A percentile compares a stretch with the other conserved stretches of the same genome.
Evolutionary conservation across 2,113 vertebrate species (phyloP).

Genomic region (Sander vitreus): DNA sequence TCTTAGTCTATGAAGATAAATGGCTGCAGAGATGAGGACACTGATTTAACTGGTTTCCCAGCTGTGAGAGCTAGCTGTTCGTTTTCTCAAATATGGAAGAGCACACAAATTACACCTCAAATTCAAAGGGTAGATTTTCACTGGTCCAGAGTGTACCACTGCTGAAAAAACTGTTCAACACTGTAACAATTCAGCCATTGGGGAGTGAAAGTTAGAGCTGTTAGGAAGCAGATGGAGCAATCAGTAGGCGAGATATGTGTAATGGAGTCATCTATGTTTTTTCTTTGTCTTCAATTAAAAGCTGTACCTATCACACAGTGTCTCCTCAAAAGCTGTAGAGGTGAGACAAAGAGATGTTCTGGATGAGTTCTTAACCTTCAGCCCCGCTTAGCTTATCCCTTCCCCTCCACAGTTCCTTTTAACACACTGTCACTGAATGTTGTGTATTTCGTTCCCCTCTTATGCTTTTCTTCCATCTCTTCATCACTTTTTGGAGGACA

Average conservation of each 20-base stretch:
- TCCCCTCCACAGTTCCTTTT: conserved; percentile 4
- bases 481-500: conserved; percentile 67
- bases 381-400: conserved; percentile 26
- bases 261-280: conserved; percentile 2
- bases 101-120: conserved; percentile 52
- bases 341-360: conserved; percentile 31
- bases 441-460: conserved; percentile 44
- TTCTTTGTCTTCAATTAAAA: conserved; percentile 21
- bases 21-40: conserved; percentile 41
- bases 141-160: conserved; percentile 29
- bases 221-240: conserved; percentile 33
- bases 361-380: conserved; percentile 40
- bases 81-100: conserved; percentile 49
- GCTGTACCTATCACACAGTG: conserved; percentile 6
- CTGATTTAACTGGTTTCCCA: conserved; percentile 44
- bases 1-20: conserved; percentile 23
- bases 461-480: conserved; percentile 45
- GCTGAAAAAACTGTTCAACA: conserved; percentile 54
- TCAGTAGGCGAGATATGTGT: conserved; percentile 1
- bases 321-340: conserved; percentile 6
- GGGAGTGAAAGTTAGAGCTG: conserved; percentile 21
- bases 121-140: conserved; percentile 52
- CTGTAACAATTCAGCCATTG: conserved; percentile 30
- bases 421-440: conserved; percentile 17
- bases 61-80: conserved; percentile 40